Base-by-base conservation (phyloP, 2,888 invertebrate species). In the Drosophila emarginata region DNA sequence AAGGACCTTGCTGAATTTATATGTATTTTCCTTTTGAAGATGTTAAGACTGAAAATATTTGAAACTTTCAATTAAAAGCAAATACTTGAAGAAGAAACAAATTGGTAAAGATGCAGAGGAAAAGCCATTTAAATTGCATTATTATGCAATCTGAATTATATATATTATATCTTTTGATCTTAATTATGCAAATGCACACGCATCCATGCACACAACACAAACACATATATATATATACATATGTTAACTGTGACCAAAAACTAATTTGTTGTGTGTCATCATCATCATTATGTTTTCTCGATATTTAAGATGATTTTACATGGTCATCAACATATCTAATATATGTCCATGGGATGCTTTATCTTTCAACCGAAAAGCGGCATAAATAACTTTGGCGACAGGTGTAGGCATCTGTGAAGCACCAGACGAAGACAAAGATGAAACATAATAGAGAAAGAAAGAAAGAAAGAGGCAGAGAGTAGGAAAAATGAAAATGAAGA, bases 211-310 rank as follows among this genome's bases (percentile, higher is more conserved):
- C n/a, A n/a, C n/a, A n/a, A 77, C 69, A 71, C 51, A 69, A 37
- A 70, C 60, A 72, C 65, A 71, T 54, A 69, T 23, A 23, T 4
- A 23, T 23, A 23, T 5, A 26, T 26, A 6, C 5, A 6, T 26
- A 6, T 26, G 4, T 26, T 1, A 54, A 71, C 64, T 56, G 50
- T 61, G 45, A 45, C 21, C 21, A 67, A 72, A 72, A 69, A 76
- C 87, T 87, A 82, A 87, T 82, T 82, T 82, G 82, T 82, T 72
- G 77, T 71, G 69, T 87, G 87, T 81, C 87, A 74, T 84, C 85
- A 67, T 53, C 61, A 65, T 39, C 45, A 39, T 51, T n/a, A 54
- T 40, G 37, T n/a, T 26, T 26, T 21, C 50, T 40, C 60, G 65
- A 39, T 69, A 52, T 72, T 80, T 80, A 83, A 45, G 18, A 84